Evolutionary conservation across 2,888 invertebrate species (phyloP), one percentile per base, ranked within the genome.

Genomic region (Octodonta nipae): DNA sequence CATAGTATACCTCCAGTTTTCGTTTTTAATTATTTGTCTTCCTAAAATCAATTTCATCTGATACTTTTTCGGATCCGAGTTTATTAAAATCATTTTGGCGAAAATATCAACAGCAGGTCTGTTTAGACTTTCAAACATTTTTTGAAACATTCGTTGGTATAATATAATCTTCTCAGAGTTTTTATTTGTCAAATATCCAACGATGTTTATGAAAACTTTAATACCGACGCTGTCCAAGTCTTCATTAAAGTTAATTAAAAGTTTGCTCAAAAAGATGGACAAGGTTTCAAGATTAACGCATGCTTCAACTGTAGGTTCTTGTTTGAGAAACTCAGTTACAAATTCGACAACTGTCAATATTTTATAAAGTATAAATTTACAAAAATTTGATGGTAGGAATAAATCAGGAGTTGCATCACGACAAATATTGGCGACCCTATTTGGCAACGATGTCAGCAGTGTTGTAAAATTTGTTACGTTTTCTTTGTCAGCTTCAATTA

Each of bases 1-100:
- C 1, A 86, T 54, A 15, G 73, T 69, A 45, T 76, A 76, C 26
- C 68, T 68, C 84, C 84, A 86, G 42, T 71, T 65, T 2, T 65
- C 61, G 29, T 61, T 68, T 2, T 58, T 51, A 4, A 69, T 54
- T 3, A 70, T 60, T 36, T 62, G 63, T 31, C 69, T 56, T 3
- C 68, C 70, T 2, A 79, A 62, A 14, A 76, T 45, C 4, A 60
- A 47, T 5, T 56, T 60, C 0, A 76, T 62, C 5, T 46, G 52
- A 34, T 43, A 63, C 43, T 60, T 62, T 49, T 64, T 52, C 15
- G 70, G 62, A 2, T 69, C 62, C 28, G 69, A 55, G 15, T 61
- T 56, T 32, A 68, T 66, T 0, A 85, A 54, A 7, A 79, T 54
- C 26, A 68, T 55, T 15, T 73, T 50, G 0, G 72, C 66, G 1